Percentiles rank a stretch among this genome's conserved stretches.
These are phyloP conservation scores for Trematomus bernacchii DNA, from an alignment of 2,797 vertebrate species.

Conservation along the genomic window DNA sequence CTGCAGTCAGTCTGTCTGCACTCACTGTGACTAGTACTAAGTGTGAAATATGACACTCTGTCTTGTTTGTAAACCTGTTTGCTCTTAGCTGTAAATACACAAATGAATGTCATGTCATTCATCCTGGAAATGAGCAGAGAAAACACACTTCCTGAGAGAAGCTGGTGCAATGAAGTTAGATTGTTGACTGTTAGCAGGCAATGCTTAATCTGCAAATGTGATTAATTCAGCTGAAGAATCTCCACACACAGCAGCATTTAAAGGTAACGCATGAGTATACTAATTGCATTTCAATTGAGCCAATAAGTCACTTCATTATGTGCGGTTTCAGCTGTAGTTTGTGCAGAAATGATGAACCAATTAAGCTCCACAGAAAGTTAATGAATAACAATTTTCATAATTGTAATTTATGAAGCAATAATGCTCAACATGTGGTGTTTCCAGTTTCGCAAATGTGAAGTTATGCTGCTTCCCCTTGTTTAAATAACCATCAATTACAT, in stretches of 20 bases:
- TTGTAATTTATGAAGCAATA: no score
- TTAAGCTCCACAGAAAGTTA: no score
- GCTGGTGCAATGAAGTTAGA: background rate
- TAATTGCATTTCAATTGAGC: background rate
- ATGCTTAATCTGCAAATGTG: background rate
- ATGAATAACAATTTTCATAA: no score
- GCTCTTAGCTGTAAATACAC: slow-evolving; percentile 17
- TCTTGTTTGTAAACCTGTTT: slow-evolving; percentile 6
- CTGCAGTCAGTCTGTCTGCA: slow-evolving; percentile 34
- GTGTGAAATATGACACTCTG: slow-evolving; percentile 21
- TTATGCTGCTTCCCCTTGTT: background rate
- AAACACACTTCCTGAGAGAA: slow-evolving; percentile 6
- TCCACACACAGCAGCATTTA: slow-evolving; percentile 1
- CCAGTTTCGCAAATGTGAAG: background rate
- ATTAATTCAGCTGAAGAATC: background rate
- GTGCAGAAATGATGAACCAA: background rate
- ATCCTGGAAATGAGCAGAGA: slow-evolving; percentile 25
- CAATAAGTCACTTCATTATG: background rate
- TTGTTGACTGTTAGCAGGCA: background rate
- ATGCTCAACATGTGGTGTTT: background rate
- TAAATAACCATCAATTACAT: no score
- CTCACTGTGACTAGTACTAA: slow-evolving; percentile 14
- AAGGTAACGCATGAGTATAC: background rate
- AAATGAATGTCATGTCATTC: slow-evolving; percentile 5
- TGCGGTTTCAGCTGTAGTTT: background rate